Conservation (phyloP, 1,140 invertebrate species). For the Gonatopus flavifemur region DNA sequence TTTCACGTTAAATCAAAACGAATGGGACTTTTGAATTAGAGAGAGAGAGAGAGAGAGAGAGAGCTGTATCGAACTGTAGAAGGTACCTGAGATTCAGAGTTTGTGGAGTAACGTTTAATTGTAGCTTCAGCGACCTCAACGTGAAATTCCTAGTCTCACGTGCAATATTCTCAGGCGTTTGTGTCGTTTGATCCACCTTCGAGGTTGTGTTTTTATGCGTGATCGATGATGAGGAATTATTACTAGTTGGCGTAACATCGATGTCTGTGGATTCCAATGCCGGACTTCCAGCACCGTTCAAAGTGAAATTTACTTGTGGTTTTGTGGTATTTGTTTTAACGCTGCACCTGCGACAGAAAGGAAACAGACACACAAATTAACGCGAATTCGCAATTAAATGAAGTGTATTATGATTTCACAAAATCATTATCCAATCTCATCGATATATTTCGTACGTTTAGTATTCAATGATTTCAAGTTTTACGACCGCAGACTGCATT, state of each 20-base stretch:
- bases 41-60: background rate
- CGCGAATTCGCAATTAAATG: no score
- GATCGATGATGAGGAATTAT: no score
- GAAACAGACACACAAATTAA: no score
- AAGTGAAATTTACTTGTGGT: constrained; percentile 60
- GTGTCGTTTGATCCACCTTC: constrained; percentile 66
- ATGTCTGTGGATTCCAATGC: constrained; percentile 31
- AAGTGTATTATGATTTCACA: no score
- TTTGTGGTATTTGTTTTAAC: constrained; percentile 57
- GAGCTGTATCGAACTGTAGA: no score
- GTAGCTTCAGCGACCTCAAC: constrained; percentile 67
- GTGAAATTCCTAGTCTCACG: constrained; percentile 68
- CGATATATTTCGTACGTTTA: no score
- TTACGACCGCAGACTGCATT: no score
- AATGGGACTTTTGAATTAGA: background rate
- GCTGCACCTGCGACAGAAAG: constrained; percentile 16
- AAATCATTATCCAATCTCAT: no score
- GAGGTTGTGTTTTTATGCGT: no score
- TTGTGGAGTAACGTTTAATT: constrained; percentile 63
- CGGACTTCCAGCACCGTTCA: constrained; percentile 56
- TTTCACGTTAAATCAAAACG: background rate
- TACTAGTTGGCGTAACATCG: constrained; percentile 38
- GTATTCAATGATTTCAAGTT: no score
- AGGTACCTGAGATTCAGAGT: constrained; percentile 67
- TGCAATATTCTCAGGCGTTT: constrained; percentile 70